Evolutionary conservation across 2,113 vertebrate species (phyloP).

Genomic region (Brachyhypopomus gauderio): DNA sequence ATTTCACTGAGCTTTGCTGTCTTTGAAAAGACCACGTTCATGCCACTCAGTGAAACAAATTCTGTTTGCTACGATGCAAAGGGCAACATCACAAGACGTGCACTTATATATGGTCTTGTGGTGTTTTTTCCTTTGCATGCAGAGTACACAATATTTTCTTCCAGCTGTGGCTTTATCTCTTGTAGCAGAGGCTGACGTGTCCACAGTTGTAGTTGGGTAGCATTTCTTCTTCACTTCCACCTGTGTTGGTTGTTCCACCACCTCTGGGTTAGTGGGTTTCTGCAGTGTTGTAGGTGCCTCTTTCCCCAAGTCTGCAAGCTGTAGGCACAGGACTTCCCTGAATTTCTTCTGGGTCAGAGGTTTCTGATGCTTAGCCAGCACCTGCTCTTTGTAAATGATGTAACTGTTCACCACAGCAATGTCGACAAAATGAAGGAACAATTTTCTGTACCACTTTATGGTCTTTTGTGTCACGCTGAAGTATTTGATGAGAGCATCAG

Average conservation of each 20-base stretch:
- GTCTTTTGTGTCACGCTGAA: conserved; percentile 10
- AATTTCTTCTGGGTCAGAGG: conserved; percentile 12
- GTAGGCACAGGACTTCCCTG: conserved; percentile 3
- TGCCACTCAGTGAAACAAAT: conserved; percentile 31
- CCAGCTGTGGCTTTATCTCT: background rate
- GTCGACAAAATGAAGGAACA: conserved; percentile 14
- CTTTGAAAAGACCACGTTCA: background rate
- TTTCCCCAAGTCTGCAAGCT: too few species aligned
- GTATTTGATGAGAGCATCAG: conserved; percentile 22
- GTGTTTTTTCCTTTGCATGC: background rate
- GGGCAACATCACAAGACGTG: conserved; percentile 8
- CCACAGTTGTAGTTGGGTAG: too few species aligned
- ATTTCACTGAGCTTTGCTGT: too few species aligned
- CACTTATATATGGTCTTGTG: conserved; percentile 14
- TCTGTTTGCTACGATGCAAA: conserved; percentile 13
- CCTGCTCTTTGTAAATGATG: conserved; percentile 19
- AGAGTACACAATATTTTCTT: conserved; percentile 5
- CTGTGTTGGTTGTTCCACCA: too few species aligned
- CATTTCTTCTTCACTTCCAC: background rate
- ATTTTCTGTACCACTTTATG: background rate
- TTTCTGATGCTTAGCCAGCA: background rate
- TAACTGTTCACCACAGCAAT: conserved; percentile 34
- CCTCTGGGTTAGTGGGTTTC: too few species aligned
- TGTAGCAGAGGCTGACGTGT: background rate
- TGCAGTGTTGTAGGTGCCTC: too few species aligned